Evolutionary conservation across 2,888 invertebrate genomes (phyloP).

Genomic region (Drosophila tripunctata): DNA sequence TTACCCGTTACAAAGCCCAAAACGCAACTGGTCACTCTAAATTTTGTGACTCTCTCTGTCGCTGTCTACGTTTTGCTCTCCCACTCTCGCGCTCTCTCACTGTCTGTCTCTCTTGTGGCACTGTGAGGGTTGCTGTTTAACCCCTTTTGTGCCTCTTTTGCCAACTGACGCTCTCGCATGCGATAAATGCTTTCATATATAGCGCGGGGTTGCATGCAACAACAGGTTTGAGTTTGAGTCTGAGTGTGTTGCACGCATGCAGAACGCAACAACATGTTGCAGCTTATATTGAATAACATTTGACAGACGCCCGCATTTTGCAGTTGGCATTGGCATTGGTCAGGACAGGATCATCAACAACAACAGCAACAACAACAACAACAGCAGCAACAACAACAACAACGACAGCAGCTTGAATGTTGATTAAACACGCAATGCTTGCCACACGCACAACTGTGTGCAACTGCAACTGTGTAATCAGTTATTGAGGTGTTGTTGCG

Average conservation of each 20-base stretch:
- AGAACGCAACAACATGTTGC: slow-evolving; percentile 64
- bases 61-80: no score
- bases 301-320: slow-evolving; percentile 10
- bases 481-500: slow-evolving; percentile 49
- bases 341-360: slow-evolving; percentile 47
- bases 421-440: slow-evolving; percentile 60
- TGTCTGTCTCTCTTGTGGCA: not conserved
- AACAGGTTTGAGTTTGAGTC: slow-evolving; percentile 70
- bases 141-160: not conserved
- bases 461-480: slow-evolving; percentile 48
- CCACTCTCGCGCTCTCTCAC: not conserved
- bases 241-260: slow-evolving; percentile 31
- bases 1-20: slow-evolving; percentile 25
- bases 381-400: not conserved
- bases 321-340: slow-evolving; percentile 50
- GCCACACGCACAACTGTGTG: slow-evolving; percentile 39
- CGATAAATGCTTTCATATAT: slow-evolving; percentile 44
- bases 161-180: slow-evolving; percentile 51
- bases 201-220: slow-evolving; percentile 54
- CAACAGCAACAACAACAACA: not conserved
- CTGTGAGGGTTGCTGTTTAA: slow-evolving; percentile 46
- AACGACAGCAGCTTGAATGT: slow-evolving; percentile 11
- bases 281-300: slow-evolving; percentile 31
- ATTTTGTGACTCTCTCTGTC: no score
- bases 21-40: slow-evolving; percentile 42